These are phyloP conservation scores for Drosophila tripunctata DNA, from an alignment of 2,888 invertebrate genomes.

Conservation along the genomic window DNA sequence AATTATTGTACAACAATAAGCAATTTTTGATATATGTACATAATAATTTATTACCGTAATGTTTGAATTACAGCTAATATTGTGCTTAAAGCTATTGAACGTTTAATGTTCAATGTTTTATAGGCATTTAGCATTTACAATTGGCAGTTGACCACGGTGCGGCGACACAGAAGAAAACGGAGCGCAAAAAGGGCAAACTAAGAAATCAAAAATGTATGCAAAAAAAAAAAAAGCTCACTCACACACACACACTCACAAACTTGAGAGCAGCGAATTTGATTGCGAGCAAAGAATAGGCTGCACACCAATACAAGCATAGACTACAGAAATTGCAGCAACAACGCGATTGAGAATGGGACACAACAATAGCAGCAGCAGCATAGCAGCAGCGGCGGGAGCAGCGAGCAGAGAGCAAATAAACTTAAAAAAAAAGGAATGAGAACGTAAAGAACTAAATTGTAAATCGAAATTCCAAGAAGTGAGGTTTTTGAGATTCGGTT, in stretches of 20 bases:
- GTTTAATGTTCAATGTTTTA: too few relatives aligned
- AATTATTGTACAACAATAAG: too few relatives aligned
- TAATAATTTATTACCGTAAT: too few relatives aligned
- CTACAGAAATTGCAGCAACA: conserved; percentile 72
- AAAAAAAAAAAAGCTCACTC: too few relatives aligned
- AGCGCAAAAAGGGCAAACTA: conserved; percentile 63
- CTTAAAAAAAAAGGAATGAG: conserved; percentile 41
- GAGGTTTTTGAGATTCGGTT: conserved; percentile 60
- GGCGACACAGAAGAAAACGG: conserved; percentile 38
- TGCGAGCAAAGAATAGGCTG: conserved; percentile 68
- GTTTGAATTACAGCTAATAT: too few relatives aligned
- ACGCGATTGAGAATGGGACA: conserved; percentile 67
- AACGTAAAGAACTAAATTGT: conserved; percentile 74
- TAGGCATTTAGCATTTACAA: conserved; percentile 1
- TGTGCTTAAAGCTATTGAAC: too few relatives aligned
- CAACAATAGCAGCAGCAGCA: conserved; percentile 71
- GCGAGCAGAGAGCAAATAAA: conserved; percentile 44
- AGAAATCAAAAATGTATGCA: conserved; percentile 67
- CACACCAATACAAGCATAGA: conserved; percentile 47
- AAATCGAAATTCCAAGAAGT: conserved; percentile 79
- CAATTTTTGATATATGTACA: too few relatives aligned
- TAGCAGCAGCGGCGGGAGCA: conserved; percentile 55
- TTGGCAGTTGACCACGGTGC: conserved; percentile 55
- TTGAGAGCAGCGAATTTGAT: conserved; percentile 57
- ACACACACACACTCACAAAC: conserved; percentile 18